Evolutionary conservation across 2,113 vertebrate genomes (phyloP).

Genomic region (Amphiprion ocellaris): DNA sequence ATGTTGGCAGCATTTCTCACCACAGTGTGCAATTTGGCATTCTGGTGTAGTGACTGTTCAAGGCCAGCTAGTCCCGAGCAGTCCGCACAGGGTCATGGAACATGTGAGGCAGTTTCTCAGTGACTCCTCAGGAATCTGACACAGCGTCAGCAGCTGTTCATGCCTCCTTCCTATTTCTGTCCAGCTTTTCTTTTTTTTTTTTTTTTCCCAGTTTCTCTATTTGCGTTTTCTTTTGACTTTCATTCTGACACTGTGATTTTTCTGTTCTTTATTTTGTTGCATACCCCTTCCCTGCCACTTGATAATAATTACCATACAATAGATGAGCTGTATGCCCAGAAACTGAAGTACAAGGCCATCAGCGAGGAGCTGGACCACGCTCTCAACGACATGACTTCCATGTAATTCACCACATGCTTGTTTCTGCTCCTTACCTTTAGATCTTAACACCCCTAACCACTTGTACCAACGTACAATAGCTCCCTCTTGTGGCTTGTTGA

Average conservation of each 20-base stretch:
- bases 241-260: constrained; percentile 59
- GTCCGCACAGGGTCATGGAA: constrained; percentile 44
- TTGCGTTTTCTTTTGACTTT: constrained; percentile 45
- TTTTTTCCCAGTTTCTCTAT: constrained; percentile 27
- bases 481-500: constrained; percentile 64
- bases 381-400: constrained; percentile 99
- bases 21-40: constrained; percentile 43
- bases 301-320: constrained; percentile 63
- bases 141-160: constrained; percentile 58
- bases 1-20: constrained; percentile 46
- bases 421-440: constrained; percentile 42
- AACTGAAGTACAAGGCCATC: constrained; percentile 99
- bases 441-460: constrained; percentile 9
- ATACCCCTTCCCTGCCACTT: constrained; percentile 28
- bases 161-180: constrained; percentile 60
- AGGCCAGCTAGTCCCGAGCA: constrained; percentile 36
- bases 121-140: constrained; percentile 79
- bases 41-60: constrained; percentile 42
- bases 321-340: constrained; percentile 99
- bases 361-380: constrained; percentile 99
- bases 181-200: constrained; percentile 27
- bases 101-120: constrained; percentile 65
- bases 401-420: constrained; percentile 89
- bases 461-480: constrained; percentile 18
- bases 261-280: constrained; percentile 17